Percentiles rank a stretch among this genome's conserved stretches.
Evolutionary conservation across 2,888 invertebrate species (phyloP).

Genomic region (Galeopsomyia nigrocyanea): DNA sequence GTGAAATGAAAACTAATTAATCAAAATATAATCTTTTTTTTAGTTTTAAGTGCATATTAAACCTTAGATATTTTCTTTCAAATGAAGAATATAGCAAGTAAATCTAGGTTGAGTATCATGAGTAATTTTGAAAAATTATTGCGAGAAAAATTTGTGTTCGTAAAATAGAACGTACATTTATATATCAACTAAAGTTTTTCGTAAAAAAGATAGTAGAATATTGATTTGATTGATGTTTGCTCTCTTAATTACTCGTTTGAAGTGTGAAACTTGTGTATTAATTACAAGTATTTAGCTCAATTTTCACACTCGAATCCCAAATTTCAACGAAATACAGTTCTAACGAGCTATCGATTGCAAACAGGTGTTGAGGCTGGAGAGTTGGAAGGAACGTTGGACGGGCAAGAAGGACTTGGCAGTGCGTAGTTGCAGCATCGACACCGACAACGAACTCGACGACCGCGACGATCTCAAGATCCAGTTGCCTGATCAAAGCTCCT

Average conservation of each 20-base stretch:
- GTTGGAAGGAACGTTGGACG: slow-evolving; percentile 71
- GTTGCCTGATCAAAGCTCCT: not conserved
- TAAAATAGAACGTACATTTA: too few relatives aligned
- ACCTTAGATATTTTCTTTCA: too few relatives aligned
- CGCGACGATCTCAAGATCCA: slow-evolving; percentile 69
- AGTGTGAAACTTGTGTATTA: not conserved
- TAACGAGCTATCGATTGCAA: not conserved
- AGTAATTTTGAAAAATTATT: too few relatives aligned
- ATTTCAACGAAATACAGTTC: not conserved
- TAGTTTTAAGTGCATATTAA: too few relatives aligned
- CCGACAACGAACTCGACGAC: slow-evolving; percentile 73
- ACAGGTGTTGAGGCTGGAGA: slow-evolving; percentile 82
- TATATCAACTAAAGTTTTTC: too few relatives aligned
- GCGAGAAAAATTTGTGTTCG: too few relatives aligned
- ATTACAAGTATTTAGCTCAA: not conserved
- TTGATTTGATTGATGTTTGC: not conserved
- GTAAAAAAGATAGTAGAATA: not conserved
- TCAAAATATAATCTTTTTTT: too few relatives aligned
- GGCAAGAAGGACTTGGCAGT: slow-evolving; percentile 59
- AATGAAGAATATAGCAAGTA: too few relatives aligned
- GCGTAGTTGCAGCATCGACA: slow-evolving; percentile 67
- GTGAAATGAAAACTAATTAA: too few relatives aligned
- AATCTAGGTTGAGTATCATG: too few relatives aligned
- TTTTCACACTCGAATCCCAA: too few relatives aligned
- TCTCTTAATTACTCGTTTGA: not conserved